Evolutionary conservation across 2,797 vertebrate genomes (phyloP), one percentile per base, ranked within the genome.

Genomic region (Otus scops): DNA sequence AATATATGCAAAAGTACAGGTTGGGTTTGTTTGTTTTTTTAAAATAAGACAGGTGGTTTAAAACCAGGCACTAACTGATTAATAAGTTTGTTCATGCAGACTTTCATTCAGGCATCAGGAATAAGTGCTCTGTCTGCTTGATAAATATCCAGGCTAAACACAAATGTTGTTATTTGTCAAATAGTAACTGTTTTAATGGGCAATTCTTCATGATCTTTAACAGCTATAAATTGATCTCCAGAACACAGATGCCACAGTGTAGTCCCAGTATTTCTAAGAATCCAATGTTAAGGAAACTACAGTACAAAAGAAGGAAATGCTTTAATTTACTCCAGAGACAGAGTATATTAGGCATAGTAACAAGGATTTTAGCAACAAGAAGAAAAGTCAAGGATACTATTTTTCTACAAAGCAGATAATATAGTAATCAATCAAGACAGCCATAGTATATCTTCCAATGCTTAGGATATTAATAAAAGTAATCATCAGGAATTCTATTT

Each of bases 41-140:
- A 67, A 80, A 97, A 94, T 91, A 96, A 97, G 88, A 75, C 48
- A 98, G 92, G 95, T 96, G 98, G 90, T 98, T 91, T 98, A 98
- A 98, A 97, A 98, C 88, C 97, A 97, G 95, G 73, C 94, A 92
- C 45, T 95, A 95, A 94, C 97, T 98, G 98, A 98, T 98, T 98
- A 99, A 98, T 98, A 98, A 96, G 86, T 97, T 97, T 97, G 94
- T 92, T 97, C 96, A 98, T 98, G 94, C 79, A 98, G 96, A 97
- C 96, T 93, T 97, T 97, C 98, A 97, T 97, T 97, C 86, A 90
- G 96, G 93, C 97, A 96, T 97, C 95, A 95, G 96, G 97, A 98
- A 97, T 95, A 98, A 97, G 86, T 96, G 94, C 78, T 98, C 96
- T 97, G 90, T 97, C 97, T 96, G 79, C 94, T 97, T 97, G 98